Evolutionary conservation across 2,113 vertebrate species (phyloP), one percentile per base, ranked within the genome.

Genomic region (Sinocyclocheilus anophthalmus): DNA sequence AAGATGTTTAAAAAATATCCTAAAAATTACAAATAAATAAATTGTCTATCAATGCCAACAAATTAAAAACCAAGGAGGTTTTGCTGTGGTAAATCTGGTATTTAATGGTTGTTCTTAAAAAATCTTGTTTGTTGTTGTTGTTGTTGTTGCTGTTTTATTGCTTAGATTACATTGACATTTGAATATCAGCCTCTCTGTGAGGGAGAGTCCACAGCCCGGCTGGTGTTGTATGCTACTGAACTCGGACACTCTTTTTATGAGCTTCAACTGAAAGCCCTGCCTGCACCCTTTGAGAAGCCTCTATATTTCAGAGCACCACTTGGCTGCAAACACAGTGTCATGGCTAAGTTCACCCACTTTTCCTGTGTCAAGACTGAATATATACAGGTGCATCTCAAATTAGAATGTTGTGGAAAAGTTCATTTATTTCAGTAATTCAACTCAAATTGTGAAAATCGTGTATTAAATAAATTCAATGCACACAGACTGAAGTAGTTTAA

Each of bases 171-270:
- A 0, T 88, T 98, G 76, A 93, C 88, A 0, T 95, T 97, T 30
- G 95, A 97, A 88, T 99, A 96, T 93, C 96, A 94, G 90, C 97
- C 97, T 3, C 83, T 97, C 84, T 93, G 90, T 85, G 69, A 69
- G 3, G 96, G 96, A 0, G 93, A 96, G 76, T 92, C 88, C 22
- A 90, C 88, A 0, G 90, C 94, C 2, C 91, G 87, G 16, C 94
- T 98, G 33, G 93, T 88, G 2, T 90, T 99, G 11, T 90, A 89
- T 79, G 96, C 93, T 89, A 90, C 1, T 0, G 95, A 97, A 1
- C 87, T 98, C 88, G 95, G 95, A 24, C 88, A 85, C 87, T 97
- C 94, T 87, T 91, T 92, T 45, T 97, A 98, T 3, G 92, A 96
- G 3, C 94, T 99, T 88, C 87, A 83, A 8, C 91, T 97, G 86